phyloP scores from a whole-genome alignment of 2,113 vertebrate species.

The Gallinago paraguaiae region DNA sequence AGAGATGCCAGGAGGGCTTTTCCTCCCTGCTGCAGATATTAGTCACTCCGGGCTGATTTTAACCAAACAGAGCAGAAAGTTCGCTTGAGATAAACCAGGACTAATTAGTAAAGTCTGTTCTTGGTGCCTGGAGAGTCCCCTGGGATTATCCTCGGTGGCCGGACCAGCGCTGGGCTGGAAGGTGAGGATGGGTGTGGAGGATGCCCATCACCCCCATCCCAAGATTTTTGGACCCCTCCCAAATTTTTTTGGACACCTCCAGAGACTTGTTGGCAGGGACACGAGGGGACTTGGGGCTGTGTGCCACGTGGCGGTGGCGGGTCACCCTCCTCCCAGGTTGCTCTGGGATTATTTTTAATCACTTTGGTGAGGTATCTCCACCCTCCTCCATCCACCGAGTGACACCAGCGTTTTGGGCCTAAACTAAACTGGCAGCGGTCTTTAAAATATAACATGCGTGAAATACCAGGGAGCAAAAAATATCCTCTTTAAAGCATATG shows the following conservation, averaged over 20 bases:
- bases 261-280: neutral
- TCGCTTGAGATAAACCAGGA: neutral
- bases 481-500: neutral
- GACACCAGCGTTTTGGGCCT: neutral
- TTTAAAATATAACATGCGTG: neutral
- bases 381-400: neutral
- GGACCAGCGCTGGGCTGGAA: neutral
- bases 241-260: neutral
- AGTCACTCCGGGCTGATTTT: neutral
- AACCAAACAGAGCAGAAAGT: neutral
- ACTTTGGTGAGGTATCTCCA: neutral
- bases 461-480: slow-evolving; percentile 24
- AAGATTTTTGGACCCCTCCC: neutral
- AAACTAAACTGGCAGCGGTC: neutral
- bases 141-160: neutral
- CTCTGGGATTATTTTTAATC: neutral
- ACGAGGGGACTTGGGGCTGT: neutral
- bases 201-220: neutral
- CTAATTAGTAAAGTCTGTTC: neutral
- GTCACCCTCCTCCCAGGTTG: neutral
- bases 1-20: slow-evolving; percentile 22
- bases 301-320: fast-evolving
- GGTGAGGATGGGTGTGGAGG: neutral
- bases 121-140: neutral
- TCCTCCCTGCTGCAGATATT: neutral